Percentiles rank a stretch among this genome's conserved stretches.
phyloP scores from a whole-genome alignment of 35 echinoderm and acorn worm genomes.

The Acanthaster planci region DNA sequence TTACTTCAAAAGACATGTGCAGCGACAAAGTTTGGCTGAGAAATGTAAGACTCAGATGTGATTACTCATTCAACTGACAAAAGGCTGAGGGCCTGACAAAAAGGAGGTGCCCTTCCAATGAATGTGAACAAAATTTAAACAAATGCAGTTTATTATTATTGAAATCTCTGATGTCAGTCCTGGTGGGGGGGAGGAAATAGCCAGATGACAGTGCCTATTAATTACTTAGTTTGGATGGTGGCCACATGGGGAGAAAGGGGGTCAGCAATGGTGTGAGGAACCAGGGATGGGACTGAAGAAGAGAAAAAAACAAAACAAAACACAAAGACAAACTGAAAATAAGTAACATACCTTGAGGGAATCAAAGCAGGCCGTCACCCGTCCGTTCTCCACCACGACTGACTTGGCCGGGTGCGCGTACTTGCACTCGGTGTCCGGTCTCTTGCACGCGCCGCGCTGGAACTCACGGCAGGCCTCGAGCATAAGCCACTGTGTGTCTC shows the following conservation, averaged over 20 bases:
- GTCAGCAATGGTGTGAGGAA: background rate
- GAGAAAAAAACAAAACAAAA: background rate
- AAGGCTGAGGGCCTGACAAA: too few species aligned
- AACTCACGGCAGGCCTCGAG: slow-evolving; percentile 99
- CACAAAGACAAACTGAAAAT: slow-evolving; percentile 15
- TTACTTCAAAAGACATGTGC: too few species aligned
- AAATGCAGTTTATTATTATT: too few species aligned
- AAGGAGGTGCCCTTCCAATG: too few species aligned
- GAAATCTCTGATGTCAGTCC: background rate
- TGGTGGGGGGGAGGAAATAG: background rate
- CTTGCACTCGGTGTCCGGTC: slow-evolving; percentile 97
- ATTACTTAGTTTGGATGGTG: background rate
- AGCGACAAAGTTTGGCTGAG: too few species aligned
- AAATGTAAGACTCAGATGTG: too few species aligned
- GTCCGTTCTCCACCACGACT: slow-evolving; percentile 97
- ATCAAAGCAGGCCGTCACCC: slow-evolving; percentile 99
- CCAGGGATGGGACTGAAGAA: background rate
- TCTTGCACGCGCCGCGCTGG: slow-evolving; percentile 93
- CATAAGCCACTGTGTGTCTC: slow-evolving; percentile 98
- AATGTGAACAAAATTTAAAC: too few species aligned
- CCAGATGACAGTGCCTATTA: background rate
- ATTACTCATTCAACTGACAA: too few species aligned
- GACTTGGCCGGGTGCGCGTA: slow-evolving; percentile 98
- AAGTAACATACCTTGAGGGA: slow-evolving; percentile 92
- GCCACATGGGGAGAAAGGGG: background rate